Conservation (phyloP, 2,113 vertebrate genomes). For the Origma solitaria region DNA sequence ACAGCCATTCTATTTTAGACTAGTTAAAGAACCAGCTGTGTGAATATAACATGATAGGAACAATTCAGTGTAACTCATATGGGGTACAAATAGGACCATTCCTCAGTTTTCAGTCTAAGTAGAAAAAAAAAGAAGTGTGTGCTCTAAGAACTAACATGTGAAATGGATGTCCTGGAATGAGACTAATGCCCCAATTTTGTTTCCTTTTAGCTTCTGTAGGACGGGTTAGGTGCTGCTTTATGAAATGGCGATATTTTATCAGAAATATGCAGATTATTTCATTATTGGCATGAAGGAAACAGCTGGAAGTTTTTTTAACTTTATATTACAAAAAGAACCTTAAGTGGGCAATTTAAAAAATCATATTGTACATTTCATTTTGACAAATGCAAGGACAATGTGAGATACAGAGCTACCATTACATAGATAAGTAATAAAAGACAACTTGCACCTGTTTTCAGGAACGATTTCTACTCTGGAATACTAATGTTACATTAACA, state of each 20-base stretch:
- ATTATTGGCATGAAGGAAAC: not conserved
- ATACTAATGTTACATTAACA: not conserved
- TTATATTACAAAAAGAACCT: not conserved
- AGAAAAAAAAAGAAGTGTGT: not conserved
- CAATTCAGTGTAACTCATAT: not conserved
- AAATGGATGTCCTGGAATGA: not conserved
- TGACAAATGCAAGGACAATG: not conserved
- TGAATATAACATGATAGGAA: not conserved
- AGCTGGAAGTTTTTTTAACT: not conserved
- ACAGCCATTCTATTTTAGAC: not conserved
- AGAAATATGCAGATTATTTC: not conserved
- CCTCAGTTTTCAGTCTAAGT: not conserved
- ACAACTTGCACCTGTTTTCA: not conserved
- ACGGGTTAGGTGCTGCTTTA: not conserved
- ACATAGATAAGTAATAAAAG: not conserved
- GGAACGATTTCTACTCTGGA: not conserved
- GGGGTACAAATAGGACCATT: not conserved
- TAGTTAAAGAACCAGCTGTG: not conserved
- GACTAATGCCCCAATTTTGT: not conserved
- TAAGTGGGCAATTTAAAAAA: not conserved
- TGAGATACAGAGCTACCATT: not conserved
- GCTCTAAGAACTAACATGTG: not conserved
- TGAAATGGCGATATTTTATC: not conserved
- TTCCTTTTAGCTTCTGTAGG: not conserved
- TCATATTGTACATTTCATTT: not conserved